phyloP scores from a whole-genome alignment of 2,888 invertebrate genomes.

The Heterodera filipjevi region DNA sequence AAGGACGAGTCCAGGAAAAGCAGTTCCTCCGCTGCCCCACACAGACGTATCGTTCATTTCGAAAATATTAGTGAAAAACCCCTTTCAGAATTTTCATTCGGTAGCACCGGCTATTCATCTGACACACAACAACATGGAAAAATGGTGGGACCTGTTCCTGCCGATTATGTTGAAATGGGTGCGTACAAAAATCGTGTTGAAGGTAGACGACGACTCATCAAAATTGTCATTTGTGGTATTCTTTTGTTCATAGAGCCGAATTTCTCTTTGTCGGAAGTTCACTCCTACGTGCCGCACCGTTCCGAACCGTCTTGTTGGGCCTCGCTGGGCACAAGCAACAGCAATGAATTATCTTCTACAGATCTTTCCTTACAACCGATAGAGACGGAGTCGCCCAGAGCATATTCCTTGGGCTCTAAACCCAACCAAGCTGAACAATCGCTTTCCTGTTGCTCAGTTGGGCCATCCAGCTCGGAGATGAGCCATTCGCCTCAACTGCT shows the following conservation, averaged over 20 bases:
- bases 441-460: background rate
- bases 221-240: background rate
- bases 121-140: constrained; percentile 22
- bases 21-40: constrained; percentile 30
- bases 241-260: constrained; percentile 21
- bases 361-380: background rate
- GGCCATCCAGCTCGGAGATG: constrained; percentile 12
- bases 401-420: constrained; percentile 48
- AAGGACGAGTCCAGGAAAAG: constrained; percentile 34
- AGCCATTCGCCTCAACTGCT: background rate
- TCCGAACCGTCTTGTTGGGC: constrained; percentile 33
- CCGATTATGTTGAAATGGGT: constrained; percentile 39
- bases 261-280: constrained; percentile 40
- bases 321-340: constrained; percentile 11
- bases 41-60: constrained; percentile 36
- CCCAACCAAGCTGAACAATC: constrained; percentile 21
- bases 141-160: constrained; percentile 9
- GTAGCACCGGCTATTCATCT: constrained; percentile 23
- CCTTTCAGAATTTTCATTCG: constrained; percentile 10
- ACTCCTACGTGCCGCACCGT: constrained; percentile 42
- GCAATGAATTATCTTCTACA: background rate
- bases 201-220: background rate
- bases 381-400: constrained; percentile 30
- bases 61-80: background rate
- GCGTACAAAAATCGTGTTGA: constrained; percentile 4